Base-by-base conservation (phyloP, 2,113 vertebrate genomes). In the Marcusenius ussheri region DNA sequence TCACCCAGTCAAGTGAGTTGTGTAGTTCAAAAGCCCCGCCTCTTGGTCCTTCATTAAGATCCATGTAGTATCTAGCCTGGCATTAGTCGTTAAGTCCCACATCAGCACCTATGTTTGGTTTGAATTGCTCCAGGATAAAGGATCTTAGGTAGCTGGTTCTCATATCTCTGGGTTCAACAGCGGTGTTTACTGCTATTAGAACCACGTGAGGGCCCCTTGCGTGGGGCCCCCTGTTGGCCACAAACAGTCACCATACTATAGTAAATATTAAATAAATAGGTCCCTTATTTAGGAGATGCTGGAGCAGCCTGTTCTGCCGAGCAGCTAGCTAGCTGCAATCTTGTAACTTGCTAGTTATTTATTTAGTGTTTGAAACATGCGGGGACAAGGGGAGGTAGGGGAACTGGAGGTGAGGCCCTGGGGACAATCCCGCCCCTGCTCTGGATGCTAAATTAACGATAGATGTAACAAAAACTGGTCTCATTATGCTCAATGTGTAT, bases 1-100 rank as follows among this genome's bases (percentile, higher is more conserved):
- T 92, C 97, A 97, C 86, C 92, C 96, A 80, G 95, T 99, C 94
- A 98, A 97, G 98, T 99, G 96, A 93, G 97, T 94, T 31, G 17
- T 3, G 42, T 31, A 39, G n/a, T 46, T 39, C 17, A 80, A 80
- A 80, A 42, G 74, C 13, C 31, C 13, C 13, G 10, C 17, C 21
- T 19, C 21, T 46, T n/a, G 5, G 21, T n/a, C 4, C 17, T 47
- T 19, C 39, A 17, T 46, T 46, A 84, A 21, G 45, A 24, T 15
- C 4, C 19, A 84, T 46, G 39, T 46, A 46, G 45, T n/a, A n/a
- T 24, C 74, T 42, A 3, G 21, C 21, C 45, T 47, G 19, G 42
- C 80, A 4, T 47, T 84, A 47, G 83, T 47, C 83, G 1, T 10
- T n/a, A 8, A 42, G 13, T 42, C 24, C 19, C 17, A 24, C 7